Conservation (phyloP, 2,797 vertebrate species). For the Erithacus rubecula region DNA sequence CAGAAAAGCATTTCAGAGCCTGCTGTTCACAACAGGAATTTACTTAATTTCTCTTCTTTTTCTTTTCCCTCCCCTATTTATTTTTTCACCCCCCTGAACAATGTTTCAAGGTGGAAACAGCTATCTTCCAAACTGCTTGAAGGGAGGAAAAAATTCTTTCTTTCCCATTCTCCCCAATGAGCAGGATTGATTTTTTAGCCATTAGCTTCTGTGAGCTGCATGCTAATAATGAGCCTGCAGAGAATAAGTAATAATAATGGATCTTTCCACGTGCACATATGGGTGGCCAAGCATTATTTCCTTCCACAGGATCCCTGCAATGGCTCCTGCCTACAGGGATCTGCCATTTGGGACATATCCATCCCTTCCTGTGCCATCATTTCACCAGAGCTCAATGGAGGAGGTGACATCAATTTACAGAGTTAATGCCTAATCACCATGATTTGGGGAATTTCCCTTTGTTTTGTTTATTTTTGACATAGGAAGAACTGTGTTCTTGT, state of each 20-base stretch:
- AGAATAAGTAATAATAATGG: background rate
- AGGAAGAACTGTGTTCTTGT: background rate
- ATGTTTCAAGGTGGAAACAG: background rate
- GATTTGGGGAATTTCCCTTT: background rate
- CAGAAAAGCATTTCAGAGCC: background rate
- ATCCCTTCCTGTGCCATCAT: background rate
- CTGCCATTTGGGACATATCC: background rate
- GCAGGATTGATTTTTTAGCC: background rate
- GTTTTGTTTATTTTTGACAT: background rate
- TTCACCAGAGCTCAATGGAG: background rate
- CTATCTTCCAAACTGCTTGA: background rate
- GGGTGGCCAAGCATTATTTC: background rate
- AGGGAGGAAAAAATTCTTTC: background rate
- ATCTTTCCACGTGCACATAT: constrained; percentile 3
- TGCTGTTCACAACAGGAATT: background rate
- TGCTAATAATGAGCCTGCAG: constrained; percentile 9
- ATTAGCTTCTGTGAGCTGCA: constrained; percentile 31
- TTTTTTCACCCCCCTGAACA: background rate
- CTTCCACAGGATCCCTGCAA: background rate
- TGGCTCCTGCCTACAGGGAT: background rate
- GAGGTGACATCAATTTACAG: background rate
- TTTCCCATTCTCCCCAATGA: background rate
- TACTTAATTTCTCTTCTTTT: background rate
- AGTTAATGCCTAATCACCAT: background rate
- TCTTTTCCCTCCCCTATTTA: background rate